A percentile compares a stretch with the other conserved stretches of the same genome.
These are phyloP conservation scores for Cosmia pyralina DNA, from an alignment of 2,888 invertebrate species.

Conservation along the genomic window DNA sequence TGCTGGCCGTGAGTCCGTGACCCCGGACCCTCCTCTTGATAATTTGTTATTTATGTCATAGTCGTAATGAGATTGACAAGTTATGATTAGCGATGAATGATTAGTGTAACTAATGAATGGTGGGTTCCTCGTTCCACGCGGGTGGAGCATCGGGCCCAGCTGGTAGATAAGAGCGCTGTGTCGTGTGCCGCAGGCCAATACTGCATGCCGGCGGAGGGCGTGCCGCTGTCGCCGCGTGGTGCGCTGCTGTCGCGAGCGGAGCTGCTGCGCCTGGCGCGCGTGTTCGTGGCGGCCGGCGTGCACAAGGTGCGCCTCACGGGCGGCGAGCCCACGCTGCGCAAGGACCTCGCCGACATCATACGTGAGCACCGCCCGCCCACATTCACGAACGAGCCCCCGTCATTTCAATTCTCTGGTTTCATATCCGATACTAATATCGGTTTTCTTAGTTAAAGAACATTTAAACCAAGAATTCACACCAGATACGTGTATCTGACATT, in stretches of 20 bases:
- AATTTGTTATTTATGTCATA: conserved; percentile 23
- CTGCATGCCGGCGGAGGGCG: conserved; percentile 99
- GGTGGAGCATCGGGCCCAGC: not conserved
- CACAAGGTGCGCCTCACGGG: conserved; percentile 98
- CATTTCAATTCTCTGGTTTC: not conserved
- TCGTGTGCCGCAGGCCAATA: conserved; percentile 81
- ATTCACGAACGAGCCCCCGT: not conserved
- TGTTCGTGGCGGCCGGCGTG: conserved; percentile 97
- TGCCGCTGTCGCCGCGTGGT: conserved; percentile 93
- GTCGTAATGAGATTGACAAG: not conserved
- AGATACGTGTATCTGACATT: too few relatives aligned
- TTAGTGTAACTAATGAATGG: too few relatives aligned
- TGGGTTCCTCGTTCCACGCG: not conserved
- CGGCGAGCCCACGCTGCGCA: conserved; percentile 98
- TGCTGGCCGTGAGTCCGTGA: conserved; percentile 11
- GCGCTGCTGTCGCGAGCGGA: conserved; percentile 94
- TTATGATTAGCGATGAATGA: not conserved
- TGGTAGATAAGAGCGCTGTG: not conserved
- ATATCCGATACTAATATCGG: conserved; percentile 2
- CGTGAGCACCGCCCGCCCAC: conserved; percentile 12
- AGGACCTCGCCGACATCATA: conserved; percentile 93
- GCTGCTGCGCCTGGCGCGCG: conserved; percentile 93
- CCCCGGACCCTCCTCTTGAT: conserved; percentile 16
- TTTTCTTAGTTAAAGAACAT: not conserved
- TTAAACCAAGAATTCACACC: not conserved